Evolutionary conservation across 2,113 vertebrate species (phyloP), one percentile per base, ranked within the genome.

Genomic region (Propithecus coquereli): DNA sequence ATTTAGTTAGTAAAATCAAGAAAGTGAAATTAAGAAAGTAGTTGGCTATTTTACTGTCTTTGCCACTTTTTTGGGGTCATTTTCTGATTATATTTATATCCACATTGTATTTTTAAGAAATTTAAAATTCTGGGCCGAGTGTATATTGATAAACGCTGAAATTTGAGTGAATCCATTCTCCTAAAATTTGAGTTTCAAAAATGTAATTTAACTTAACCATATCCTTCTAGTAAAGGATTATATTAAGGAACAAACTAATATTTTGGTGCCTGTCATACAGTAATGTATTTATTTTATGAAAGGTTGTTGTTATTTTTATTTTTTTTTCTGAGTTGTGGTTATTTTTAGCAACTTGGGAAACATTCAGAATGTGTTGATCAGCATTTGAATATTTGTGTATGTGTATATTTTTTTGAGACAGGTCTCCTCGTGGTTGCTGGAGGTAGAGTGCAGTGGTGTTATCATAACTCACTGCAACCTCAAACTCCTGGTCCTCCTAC

Each of bases 141-240:
- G n/a, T 87, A 70, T 57, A 54, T 77, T 82, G 43, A 27, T 77
- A 65, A 86, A 61, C 81, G n/a, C 40, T 43, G 80, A 95, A 50
- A 80, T 93, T 52, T 12, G 2, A 63, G 9, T 83, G 37, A 88
- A 77, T 10, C 17, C 40, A 9, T 76, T 91, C 27, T 95, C 30
- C 85, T 47, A 91, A 23, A 90, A 17, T 47, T 84, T 84, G 83
- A 94, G 22, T 82, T 95, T 95, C 80, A 84, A 65, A 95, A 92
- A 91, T 5, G 10, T 54, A 71, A 25, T 93, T 93, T 83, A 87
- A 87, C 4, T 68, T 94, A 59, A 32, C 4, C 1, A 13, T 66
- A 54, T 32, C 34, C n/a, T 80, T 74, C 8, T 89, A 86, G 37
- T 68, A n/a, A 87, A 88, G 68, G 45, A 84, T 94, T 80, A 27